Conservation (phyloP, 92 coral and sea anemone species). For the Nematostella vectensis region DNA sequence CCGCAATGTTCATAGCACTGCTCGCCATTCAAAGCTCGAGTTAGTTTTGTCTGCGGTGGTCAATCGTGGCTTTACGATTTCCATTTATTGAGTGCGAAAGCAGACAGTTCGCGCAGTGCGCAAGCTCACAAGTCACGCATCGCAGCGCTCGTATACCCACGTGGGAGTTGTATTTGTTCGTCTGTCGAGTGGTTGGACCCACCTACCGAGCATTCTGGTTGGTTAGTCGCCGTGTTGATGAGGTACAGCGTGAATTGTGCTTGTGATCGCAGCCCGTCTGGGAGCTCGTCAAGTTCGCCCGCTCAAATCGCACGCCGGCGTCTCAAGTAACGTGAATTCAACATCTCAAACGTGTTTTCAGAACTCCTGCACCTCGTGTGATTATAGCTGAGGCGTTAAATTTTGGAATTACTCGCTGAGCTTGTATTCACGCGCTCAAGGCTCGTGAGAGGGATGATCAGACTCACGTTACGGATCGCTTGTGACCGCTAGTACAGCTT, state of each 20-base stretch:
- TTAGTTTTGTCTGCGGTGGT: slow-evolving; percentile 63
- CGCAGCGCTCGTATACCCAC: slow-evolving; percentile 84
- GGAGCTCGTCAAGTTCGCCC: slow-evolving; percentile 3
- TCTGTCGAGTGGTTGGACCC: slow-evolving; percentile 79
- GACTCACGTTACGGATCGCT: no score
- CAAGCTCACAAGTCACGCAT: slow-evolving; percentile 81
- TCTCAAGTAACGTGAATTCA: background rate
- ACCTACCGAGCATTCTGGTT: slow-evolving; percentile 87
- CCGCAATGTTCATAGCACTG: no score
- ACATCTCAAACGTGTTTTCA: background rate
- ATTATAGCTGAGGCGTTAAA: no score
- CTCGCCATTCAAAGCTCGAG: no score
- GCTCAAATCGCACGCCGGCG: background rate
- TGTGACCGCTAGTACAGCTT: no score
- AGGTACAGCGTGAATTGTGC: slow-evolving; percentile 61
- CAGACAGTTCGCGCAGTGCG: no score
- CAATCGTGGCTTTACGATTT: slow-evolving; percentile 37
- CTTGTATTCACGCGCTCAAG: no score
- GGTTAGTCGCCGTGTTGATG: slow-evolving; percentile 58
- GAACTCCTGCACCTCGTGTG: no score
- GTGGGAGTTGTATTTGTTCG: slow-evolving; percentile 84
- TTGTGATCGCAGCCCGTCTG: slow-evolving; percentile 46
- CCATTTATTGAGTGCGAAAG: slow-evolving; percentile 53
- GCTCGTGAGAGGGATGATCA: no score
- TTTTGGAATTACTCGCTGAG: no score